phyloP scores from a whole-genome alignment of 2,113 vertebrate species.

The Delphinus delphis region DNA sequence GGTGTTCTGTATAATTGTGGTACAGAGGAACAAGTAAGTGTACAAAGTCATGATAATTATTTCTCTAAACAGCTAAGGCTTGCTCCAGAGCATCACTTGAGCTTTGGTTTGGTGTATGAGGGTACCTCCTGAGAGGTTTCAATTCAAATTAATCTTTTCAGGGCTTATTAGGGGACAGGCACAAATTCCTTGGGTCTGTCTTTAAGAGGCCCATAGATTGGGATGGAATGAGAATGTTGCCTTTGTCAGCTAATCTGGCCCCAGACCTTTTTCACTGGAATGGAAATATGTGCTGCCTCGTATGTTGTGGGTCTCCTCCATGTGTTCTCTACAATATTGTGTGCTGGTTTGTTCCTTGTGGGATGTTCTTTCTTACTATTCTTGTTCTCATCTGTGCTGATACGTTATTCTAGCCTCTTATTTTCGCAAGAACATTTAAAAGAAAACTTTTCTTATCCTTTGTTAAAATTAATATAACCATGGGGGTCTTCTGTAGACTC shows the following conservation, averaged over 20 bases:
- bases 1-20: background rate
- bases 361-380: background rate
- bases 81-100: background rate
- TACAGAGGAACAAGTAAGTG: background rate
- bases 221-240: conserved; percentile 1
- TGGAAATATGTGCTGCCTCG: background rate
- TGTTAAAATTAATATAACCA: background rate
- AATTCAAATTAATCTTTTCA: background rate
- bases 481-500: background rate
- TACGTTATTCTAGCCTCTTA: background rate
- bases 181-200: background rate
- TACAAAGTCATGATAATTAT: background rate
- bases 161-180: background rate
- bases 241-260: background rate
- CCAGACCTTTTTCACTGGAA: background rate
- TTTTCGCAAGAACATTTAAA: background rate
- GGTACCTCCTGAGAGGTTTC: background rate
- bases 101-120: background rate
- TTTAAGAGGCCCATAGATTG: background rate
- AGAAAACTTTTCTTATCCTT: background rate
- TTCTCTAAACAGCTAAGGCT: background rate
- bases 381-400: background rate
- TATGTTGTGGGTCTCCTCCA: background rate
- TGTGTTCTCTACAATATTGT: background rate
- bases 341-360: background rate